phyloP scores from a whole-genome alignment of 2,797 vertebrate species.

The Schizopygopsis malacanthus region DNA sequence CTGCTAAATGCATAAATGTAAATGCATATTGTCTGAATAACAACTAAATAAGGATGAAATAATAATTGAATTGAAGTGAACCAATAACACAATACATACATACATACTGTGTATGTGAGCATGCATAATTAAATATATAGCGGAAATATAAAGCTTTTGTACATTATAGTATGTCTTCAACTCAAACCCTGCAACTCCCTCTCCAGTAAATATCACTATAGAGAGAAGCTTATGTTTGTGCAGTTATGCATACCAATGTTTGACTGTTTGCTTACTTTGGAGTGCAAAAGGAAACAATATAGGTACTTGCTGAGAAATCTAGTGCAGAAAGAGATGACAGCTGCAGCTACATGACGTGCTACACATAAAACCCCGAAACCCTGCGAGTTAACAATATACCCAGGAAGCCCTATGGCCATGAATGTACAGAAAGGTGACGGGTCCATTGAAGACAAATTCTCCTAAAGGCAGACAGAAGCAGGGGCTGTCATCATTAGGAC shows the following conservation, averaged over 20 bases:
- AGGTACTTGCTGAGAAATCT: background rate
- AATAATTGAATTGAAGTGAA: too few species aligned
- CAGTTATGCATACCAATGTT: background rate
- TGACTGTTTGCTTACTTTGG: background rate
- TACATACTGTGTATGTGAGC: too few species aligned
- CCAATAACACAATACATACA: too few species aligned
- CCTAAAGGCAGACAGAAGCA: slow-evolving; percentile 74
- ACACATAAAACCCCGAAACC: background rate
- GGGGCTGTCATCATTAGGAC: slow-evolving; percentile 82
- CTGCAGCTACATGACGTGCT: background rate
- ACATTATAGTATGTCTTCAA: too few species aligned
- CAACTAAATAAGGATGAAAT: too few species aligned
- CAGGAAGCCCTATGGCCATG: background rate
- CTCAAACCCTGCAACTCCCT: background rate
- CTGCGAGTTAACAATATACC: background rate
- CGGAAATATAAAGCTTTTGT: too few species aligned
- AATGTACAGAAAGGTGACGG: slow-evolving; percentile 70
- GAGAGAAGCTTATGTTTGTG: background rate
- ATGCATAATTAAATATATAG: too few species aligned
- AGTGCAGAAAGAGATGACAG: background rate
- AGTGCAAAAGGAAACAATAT: background rate
- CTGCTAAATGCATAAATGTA: too few species aligned
- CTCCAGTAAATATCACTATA: slow-evolving; percentile 1
- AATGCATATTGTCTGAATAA: background rate
- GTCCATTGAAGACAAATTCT: slow-evolving; percentile 76